Conservation (phyloP, 2,113 vertebrate genomes). For the Oreochromis aureus region DNA sequence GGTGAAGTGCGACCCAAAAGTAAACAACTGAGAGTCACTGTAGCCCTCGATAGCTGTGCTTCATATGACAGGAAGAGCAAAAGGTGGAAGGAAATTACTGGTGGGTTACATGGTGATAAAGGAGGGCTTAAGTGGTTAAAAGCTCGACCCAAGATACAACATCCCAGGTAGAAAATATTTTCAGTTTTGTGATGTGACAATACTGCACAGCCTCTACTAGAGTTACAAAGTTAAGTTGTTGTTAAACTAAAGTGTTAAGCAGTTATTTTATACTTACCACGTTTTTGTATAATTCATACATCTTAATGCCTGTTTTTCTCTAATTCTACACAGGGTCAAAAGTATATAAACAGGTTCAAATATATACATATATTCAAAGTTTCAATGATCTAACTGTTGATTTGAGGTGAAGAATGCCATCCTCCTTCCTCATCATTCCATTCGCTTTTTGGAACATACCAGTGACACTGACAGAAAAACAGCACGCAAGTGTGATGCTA, state of each 20-base stretch:
- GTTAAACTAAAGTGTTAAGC: background rate
- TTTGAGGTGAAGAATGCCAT: background rate
- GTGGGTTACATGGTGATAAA: background rate
- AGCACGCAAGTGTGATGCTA: background rate
- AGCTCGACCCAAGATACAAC: background rate
- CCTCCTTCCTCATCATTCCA: background rate
- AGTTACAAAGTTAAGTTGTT: background rate
- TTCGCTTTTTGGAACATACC: background rate
- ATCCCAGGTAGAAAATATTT: background rate
- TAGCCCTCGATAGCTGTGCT: background rate
- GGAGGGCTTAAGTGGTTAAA: background rate
- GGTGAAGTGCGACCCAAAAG: background rate
- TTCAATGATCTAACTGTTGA: background rate
- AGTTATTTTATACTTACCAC: background rate
- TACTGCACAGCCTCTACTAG: background rate
- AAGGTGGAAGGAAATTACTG: background rate
- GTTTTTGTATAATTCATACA: background rate
- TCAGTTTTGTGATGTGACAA: background rate
- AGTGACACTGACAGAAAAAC: background rate
- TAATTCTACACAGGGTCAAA: background rate
- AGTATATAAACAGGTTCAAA: background rate
- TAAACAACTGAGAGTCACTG: background rate
- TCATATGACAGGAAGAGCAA: background rate
- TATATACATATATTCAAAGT: background rate
- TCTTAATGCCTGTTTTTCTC: background rate